phyloP scores from a whole-genome alignment of 37 sponge, comb jelly and placozoan genomes.

The Ephydatia muelleri region DNA sequence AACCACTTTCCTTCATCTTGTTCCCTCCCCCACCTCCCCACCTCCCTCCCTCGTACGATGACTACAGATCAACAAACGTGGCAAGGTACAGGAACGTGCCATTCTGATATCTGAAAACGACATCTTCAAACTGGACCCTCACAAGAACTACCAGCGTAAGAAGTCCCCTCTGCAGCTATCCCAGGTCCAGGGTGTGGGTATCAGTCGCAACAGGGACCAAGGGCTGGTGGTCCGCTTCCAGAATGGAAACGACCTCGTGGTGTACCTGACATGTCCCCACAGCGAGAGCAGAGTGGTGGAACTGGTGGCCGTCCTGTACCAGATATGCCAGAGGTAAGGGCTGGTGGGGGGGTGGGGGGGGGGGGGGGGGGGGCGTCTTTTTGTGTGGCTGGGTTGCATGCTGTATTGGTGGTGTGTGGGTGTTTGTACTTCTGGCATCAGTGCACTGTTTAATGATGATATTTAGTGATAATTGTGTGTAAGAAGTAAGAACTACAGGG shows the following conservation, averaged over 20 bases:
- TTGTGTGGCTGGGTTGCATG: not conserved
- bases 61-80: conserved; percentile 68
- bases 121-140: conserved; percentile 72
- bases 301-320: conserved; percentile 57
- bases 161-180: conserved; percentile 47
- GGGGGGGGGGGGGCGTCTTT: not conserved
- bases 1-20: too few relatives aligned
- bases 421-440: not conserved
- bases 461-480: not conserved
- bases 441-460: not conserved
- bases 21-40: too few relatives aligned
- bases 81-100: conserved; percentile 53
- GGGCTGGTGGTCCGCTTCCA: conserved; percentile 52
- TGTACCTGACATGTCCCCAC: conserved; percentile 43
- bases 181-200: conserved; percentile 31
- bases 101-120: conserved; percentile 50
- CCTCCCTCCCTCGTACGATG: not conserved
- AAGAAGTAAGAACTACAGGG: too few relatives aligned
- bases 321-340: conserved; percentile 61
- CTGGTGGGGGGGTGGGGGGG: not conserved
- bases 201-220: conserved; percentile 49
- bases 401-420: not conserved
- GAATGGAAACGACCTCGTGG: conserved; percentile 48
- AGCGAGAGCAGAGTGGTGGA: conserved; percentile 58
- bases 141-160: conserved; percentile 63